Evolutionary conservation across 2,888 invertebrate species (phyloP).

Genomic region (Pachydiplax longipennis): DNA sequence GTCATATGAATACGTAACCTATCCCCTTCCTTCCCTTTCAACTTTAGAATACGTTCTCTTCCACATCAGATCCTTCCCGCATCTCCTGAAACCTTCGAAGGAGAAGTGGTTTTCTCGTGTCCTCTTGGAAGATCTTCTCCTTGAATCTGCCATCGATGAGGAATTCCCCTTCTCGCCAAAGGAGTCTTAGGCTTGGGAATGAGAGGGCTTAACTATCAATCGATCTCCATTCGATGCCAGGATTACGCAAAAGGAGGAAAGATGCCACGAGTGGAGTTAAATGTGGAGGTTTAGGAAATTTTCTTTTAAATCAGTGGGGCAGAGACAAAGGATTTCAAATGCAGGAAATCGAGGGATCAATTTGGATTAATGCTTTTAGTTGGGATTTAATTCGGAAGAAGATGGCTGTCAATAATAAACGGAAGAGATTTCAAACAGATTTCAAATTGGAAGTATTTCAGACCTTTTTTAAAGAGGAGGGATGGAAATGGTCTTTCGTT

Average conservation of each 20-base stretch:
- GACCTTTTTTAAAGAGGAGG: too few relatives aligned
- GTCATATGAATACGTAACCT: too few relatives aligned
- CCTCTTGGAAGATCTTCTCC: neutral
- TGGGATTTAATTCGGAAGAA: neutral
- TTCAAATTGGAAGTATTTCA: too few relatives aligned
- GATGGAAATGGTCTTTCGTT: too few relatives aligned
- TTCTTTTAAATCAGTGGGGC: neutral
- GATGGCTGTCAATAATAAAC: too few relatives aligned
- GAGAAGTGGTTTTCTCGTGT: neutral
- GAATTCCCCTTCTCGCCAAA: neutral
- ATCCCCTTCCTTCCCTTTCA: too few relatives aligned
- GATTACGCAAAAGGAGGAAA: neutral
- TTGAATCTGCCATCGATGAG: neutral
- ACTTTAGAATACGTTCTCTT: too few relatives aligned
- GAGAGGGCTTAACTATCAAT: neutral
- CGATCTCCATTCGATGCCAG: neutral
- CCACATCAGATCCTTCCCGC: too few relatives aligned
- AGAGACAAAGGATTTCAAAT: neutral
- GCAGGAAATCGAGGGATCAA: neutral
- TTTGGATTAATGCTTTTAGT: neutral
- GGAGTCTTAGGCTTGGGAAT: neutral
- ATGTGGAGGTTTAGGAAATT: neutral
- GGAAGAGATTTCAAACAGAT: too few relatives aligned
- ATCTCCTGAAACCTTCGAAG: neutral
- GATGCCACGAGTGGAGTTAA: neutral